Percentiles rank a stretch among this genome's conserved stretches.
Conservation (phyloP, 2,797 vertebrate genomes). For the Momotus momota region DNA sequence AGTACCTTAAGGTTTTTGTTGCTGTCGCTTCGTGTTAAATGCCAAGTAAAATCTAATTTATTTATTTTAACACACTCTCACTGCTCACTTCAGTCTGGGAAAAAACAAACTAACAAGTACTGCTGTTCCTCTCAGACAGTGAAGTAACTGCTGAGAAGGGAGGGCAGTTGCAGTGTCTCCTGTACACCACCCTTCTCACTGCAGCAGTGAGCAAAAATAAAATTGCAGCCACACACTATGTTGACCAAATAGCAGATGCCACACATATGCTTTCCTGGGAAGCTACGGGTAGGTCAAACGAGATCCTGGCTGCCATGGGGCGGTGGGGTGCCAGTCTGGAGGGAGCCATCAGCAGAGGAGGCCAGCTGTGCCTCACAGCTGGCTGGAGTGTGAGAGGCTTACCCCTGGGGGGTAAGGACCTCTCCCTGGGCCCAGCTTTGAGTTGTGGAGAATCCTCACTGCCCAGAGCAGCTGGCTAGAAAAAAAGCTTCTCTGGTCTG, state of each 20-base stretch:
- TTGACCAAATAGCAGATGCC: background rate
- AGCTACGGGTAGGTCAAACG: background rate
- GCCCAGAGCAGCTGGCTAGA: background rate
- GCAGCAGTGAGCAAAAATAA: background rate
- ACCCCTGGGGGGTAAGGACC: background rate
- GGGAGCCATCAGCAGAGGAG: background rate
- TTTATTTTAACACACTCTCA: slow-evolving; percentile 51
- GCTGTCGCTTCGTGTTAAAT: slow-evolving; percentile 59
- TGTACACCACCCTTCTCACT: background rate
- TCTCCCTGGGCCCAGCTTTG: background rate
- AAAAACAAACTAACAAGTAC: background rate
- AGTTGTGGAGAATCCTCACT: background rate
- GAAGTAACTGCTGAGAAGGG: background rate
- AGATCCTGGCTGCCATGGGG: background rate
- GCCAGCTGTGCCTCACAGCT: background rate
- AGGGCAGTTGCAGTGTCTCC: background rate
- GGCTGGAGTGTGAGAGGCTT: background rate
- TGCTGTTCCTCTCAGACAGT: background rate
- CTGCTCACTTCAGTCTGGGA: background rate
- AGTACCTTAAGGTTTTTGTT: slow-evolving; percentile 52
- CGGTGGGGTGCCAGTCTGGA: background rate
- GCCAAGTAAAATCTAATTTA: slow-evolving; percentile 65
- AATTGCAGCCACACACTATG: background rate
- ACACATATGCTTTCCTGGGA: background rate
- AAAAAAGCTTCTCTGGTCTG: background rate